Base-by-base conservation (phyloP, 2,797 vertebrate species). In the Capromys pilorides region DNA sequence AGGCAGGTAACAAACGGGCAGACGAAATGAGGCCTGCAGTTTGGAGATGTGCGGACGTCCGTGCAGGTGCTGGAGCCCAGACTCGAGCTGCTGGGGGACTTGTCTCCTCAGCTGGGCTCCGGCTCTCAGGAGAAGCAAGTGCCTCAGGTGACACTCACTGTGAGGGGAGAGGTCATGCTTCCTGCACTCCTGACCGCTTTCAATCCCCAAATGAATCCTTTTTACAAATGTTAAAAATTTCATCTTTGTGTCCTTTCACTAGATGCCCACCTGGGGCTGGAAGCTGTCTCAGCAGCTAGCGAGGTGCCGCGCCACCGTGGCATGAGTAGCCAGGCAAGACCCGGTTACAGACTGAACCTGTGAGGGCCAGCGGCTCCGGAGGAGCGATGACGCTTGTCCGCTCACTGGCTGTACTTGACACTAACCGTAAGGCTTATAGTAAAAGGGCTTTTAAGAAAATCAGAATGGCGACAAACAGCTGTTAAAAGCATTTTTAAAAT, bases 401-500 rank as follows among this genome's bases (percentile, higher is more conserved):
- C 45, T 85, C 24, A 75, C 10, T 71, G 77, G 89, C 59, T 51
- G 62, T 51, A n/a, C 77, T 84, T 57, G 64, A 78, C 73, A 62
- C 49, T 54, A 67, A 85, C 54, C 51, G 71, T n/a, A 91, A 73
- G 49, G 62, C 24, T 69, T 21, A 19, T 31, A 41, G 14, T 49
- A 59, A 26, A 28, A 86, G 66, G 12, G 36, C 36, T 91, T 85
- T 92, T 82, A 87, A 77, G 84, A 82, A 86, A 93, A 93, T 88
- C 62, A 77, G 33, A 94, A 71, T 57, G 69, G 66, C 62, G 12
- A 75, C 24, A 84, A 62, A 51, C 4, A 92, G 54, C 80, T 95
- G 87, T 95, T 79, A 41, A 90, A 93, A 90, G 75, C 28, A 93
- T 2, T 86, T 92, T 97, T 94, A n/a, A 88, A 96, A 73, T 84